Evolutionary conservation across 1,140 invertebrate genomes (phyloP).

Genomic region (Drosophila subpulchrella): DNA sequence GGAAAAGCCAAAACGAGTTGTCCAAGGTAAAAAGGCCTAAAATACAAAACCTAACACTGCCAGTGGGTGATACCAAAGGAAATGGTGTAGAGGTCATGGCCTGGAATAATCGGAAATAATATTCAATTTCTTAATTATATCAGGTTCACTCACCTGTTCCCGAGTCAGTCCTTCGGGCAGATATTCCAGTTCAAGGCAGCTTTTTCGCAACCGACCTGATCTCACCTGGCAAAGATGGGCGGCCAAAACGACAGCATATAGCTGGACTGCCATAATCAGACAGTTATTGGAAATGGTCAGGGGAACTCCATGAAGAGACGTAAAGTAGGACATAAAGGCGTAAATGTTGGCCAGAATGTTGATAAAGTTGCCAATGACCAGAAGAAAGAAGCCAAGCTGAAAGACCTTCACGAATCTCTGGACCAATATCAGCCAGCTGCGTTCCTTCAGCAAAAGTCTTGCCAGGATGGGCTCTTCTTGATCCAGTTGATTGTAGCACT

Average conservation of each 20-base stretch:
- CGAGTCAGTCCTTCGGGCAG: constrained; percentile 19
- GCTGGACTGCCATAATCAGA: constrained; percentile 52
- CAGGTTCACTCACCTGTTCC: constrained; percentile 35
- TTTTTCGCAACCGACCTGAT: constrained; percentile 17
- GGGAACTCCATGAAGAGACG: constrained; percentile 58
- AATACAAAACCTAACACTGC: constrained; percentile 40
- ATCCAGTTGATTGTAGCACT: constrained; percentile 35
- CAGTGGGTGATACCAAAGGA: constrained; percentile 35
- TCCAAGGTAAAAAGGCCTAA: constrained; percentile 65
- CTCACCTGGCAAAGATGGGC: constrained; percentile 62
- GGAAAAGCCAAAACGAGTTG: constrained; percentile 68
- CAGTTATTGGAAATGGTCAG: constrained; percentile 77
- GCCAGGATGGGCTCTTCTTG: background rate
- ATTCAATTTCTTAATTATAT: too few species aligned
- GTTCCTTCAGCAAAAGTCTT: constrained; percentile 18
- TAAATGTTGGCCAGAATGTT: constrained; percentile 77
- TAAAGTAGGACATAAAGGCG: constrained; percentile 75
- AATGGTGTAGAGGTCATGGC: constrained; percentile 37
- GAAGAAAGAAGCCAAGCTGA: constrained; percentile 63
- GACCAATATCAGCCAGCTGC: constrained; percentile 26
- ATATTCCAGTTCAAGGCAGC: constrained; percentile 42
- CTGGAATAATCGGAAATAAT: constrained; percentile 1
- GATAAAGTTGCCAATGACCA: constrained; percentile 63
- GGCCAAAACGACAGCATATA: constrained; percentile 62
- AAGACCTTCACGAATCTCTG: constrained; percentile 28